These are phyloP conservation scores for Orthosia gracilis DNA, from an alignment of 2,888 invertebrate genomes.

Conservation along the genomic window DNA sequence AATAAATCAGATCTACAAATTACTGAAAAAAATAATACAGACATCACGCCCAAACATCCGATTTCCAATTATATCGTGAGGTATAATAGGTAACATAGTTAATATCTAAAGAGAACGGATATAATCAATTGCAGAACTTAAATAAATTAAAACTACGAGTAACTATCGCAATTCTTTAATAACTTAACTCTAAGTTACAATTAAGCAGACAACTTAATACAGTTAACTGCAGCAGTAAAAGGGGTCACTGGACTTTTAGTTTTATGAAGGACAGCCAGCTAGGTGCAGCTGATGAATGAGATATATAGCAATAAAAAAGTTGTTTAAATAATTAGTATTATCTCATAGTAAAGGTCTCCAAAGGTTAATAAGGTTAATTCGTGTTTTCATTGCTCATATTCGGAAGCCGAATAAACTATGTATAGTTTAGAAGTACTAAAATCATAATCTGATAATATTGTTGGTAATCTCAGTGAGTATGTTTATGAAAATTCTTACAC, in stretches of 20 bases:
- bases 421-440: too few species aligned
- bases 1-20: not conserved
- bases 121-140: not conserved
- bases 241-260: slow-evolving; percentile 3
- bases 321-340: not conserved
- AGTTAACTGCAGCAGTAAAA: slow-evolving; percentile 5
- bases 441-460: too few species aligned
- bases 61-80: slow-evolving; percentile 30
- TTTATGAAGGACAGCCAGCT: not conserved
- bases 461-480: too few species aligned
- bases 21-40: slow-evolving; percentile 11
- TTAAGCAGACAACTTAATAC: slow-evolving; percentile 3
- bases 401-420: too few species aligned
- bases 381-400: too few species aligned
- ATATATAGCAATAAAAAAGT: not conserved
- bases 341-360: too few species aligned
- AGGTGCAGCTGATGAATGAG: not conserved
- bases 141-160: not conserved
- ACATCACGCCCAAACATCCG: not conserved
- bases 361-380: too few species aligned
- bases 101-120: slow-evolving; percentile 27
- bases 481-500: too few species aligned
- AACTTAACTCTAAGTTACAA: slow-evolving; percentile 9
- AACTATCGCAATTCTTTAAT: not conserved
- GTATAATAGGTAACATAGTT: not conserved